Conservation (phyloP, 2,113 vertebrate species). For the Chaenocephalus aceratus region DNA sequence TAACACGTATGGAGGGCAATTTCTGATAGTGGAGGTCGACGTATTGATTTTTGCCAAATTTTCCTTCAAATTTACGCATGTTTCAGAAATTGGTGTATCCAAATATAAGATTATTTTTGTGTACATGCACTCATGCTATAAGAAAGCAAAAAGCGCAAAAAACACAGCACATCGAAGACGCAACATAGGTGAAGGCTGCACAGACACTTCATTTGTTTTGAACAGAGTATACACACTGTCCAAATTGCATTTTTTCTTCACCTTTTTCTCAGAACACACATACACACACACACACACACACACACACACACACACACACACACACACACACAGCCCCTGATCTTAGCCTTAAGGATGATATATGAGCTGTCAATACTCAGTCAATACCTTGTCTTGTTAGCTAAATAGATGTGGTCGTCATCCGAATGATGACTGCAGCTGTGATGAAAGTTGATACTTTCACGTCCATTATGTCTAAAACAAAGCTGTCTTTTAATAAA, state of each 20-base stretch:
- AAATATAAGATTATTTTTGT: not conserved
- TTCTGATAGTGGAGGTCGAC: no score
- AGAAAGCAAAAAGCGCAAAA: not conserved
- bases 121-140: not conserved
- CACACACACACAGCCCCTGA: not conserved
- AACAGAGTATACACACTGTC: not conserved
- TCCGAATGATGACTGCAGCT: slow-evolving; percentile 15
- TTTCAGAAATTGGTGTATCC: no score
- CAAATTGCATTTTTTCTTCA: not conserved
- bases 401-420: slow-evolving; percentile 38
- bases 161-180: not conserved
- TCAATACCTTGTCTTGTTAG: slow-evolving; percentile 58
- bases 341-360: slow-evolving; percentile 32
- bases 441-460: slow-evolving; percentile 32
- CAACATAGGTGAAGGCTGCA: no score
- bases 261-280: no score
- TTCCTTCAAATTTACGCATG: no score
- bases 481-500: slow-evolving; percentile 33
- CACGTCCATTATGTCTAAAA: slow-evolving; percentile 18
- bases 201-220: not conserved
- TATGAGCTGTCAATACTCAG: slow-evolving; percentile 44
- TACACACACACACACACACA: not conserved
- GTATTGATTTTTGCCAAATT: no score
- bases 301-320: slow-evolving; percentile 7
- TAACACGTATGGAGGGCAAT: no score